Conservation (phyloP, 2,113 vertebrate genomes). For the Ranitomeya variabilis region DNA sequence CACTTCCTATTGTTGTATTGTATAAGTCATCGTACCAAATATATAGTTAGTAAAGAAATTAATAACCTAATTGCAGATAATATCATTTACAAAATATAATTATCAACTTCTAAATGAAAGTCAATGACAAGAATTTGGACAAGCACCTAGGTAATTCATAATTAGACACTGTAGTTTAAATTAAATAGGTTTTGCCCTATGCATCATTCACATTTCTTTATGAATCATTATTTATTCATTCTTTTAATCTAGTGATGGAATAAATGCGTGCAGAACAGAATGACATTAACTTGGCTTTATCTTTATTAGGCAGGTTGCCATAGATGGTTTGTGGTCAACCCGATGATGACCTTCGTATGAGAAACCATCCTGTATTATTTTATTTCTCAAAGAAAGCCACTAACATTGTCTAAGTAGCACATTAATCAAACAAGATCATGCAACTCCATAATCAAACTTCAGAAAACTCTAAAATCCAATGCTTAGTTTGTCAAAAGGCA, state of each 20-base stretch:
- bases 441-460: too few relatives aligned
- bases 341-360: too few relatives aligned
- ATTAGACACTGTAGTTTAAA: neutral
- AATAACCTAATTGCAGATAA: neutral
- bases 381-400: too few relatives aligned
- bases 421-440: too few relatives aligned
- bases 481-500: too few relatives aligned
- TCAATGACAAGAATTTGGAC: neutral
- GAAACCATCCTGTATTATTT: neutral
- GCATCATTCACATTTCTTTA: neutral
- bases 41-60: constrained; percentile 1
- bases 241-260: neutral
- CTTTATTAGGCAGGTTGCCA: neutral
- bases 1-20: neutral
- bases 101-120: constrained; percentile 3
- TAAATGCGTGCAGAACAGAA: neutral
- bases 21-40: neutral
- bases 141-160: neutral
- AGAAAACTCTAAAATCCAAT: too few relatives aligned
- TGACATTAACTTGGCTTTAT: neutral
- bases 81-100: neutral
- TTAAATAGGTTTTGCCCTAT: neutral
- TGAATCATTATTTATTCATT: neutral
- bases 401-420: too few relatives aligned
- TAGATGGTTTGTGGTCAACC: too few relatives aligned